Evolutionary conservation across 2,797 vertebrate species (phyloP), one percentile per base, ranked within the genome.

Genomic region (Ctenosaura bakeri): DNA sequence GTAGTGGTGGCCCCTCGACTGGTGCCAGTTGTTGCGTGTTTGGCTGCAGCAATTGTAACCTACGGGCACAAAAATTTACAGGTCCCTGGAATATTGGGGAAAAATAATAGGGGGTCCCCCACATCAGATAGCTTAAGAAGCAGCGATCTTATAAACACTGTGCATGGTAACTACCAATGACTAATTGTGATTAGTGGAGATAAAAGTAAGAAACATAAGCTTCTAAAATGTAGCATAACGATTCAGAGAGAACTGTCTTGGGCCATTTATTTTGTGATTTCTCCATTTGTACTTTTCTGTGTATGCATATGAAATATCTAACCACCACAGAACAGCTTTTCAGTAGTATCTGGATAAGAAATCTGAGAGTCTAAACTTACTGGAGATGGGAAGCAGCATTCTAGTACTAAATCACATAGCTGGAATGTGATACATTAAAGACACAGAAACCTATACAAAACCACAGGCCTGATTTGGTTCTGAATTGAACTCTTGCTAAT

Each of bases 391-490:
- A 86, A 59, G 38, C 91, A 85, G 22, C 59, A 73, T 93, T 84
- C 66, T 64, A 52, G 29, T 90, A 71, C 38, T 90, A 86, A 90
- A 90, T 94, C 3, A 18, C 86, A 46, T 46, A 66, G 46, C 54
- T 89, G 8, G 42, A 84, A 0, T 0, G 3, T 32, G 84, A 79
- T 90, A 81, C 46, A 59, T 83, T 90, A 78, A 89, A 85, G 89
- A 87, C 54, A 77, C 81, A 92, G 83, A 85, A 93, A 81, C 91
- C 87, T 88, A 86, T 92, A 90, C 85, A 91, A 86, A 94, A 91
- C 87, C 86, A 0, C 90, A 88, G 86, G 62, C 64, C 88, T 56
- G 62, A 89, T 79, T 85, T 83, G 86, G 9, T 90, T 92, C 85
- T 92, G 86, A 92, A 32, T 81, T 73, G 90, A 93, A 42, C 79